phyloP scores from a whole-genome alignment of 2,888 invertebrate species.

The Chymomyza fuscimana region DNA sequence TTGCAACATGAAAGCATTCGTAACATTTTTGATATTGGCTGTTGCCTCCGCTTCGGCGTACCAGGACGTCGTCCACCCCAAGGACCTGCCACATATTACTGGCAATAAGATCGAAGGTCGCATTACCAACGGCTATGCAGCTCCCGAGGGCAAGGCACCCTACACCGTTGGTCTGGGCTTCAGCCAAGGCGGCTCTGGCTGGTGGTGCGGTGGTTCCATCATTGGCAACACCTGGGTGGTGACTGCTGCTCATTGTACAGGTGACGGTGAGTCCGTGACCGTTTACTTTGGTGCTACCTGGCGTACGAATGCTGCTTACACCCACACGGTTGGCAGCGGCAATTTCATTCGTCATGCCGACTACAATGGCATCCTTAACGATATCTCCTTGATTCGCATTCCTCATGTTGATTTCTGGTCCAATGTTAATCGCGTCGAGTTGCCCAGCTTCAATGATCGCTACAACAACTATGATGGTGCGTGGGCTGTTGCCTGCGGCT shows the following conservation, averaged over 20 bases:
- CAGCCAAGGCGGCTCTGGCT: constrained; percentile 40
- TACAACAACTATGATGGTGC: constrained; percentile 46
- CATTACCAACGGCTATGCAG: constrained; percentile 65
- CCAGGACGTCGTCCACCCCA: constrained; percentile 22
- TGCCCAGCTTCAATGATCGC: constrained; percentile 50
- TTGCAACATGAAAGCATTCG: constrained; percentile 23
- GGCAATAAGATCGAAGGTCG: constrained; percentile 49
- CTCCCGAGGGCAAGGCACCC: constrained; percentile 60
- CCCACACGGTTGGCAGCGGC: constrained; percentile 48
- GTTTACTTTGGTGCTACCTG: constrained; percentile 60
- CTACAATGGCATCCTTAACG: constrained; percentile 45
- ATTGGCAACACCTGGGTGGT: constrained; percentile 63
- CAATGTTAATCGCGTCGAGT: constrained; percentile 45
- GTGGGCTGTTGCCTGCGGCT: constrained; percentile 61
- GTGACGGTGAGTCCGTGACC: constrained; percentile 46
- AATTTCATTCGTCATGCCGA: constrained; percentile 44
- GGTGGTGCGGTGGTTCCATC: constrained; percentile 71
- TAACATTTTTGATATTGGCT: constrained; percentile 37
- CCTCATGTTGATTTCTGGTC: constrained; percentile 53
- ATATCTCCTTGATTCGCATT: constrained; percentile 63
- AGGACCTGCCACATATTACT: constrained; percentile 40
- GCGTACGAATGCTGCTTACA: constrained; percentile 55
- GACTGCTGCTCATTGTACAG: constrained; percentile 73
- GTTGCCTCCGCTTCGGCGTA: constrained; percentile 34
- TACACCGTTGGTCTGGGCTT: constrained; percentile 67